Evolutionary conservation across 2,888 invertebrate species (phyloP).

Genomic region (Dioctria rufipes): DNA sequence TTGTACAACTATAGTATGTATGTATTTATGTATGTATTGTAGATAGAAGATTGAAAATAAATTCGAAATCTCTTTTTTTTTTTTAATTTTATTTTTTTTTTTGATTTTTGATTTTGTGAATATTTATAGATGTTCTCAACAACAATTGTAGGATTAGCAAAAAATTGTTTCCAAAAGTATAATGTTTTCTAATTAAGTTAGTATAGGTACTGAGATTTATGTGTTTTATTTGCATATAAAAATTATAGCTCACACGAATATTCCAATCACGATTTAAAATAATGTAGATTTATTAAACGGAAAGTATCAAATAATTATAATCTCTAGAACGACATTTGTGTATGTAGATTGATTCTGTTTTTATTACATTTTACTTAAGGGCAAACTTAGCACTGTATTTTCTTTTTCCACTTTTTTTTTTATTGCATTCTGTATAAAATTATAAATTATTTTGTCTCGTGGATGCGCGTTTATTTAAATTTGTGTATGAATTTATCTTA

Average conservation of each 20-base stretch:
- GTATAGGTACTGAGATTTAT: neutral
- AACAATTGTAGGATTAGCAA: constrained; percentile 34
- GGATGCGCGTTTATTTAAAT: constrained; percentile 5
- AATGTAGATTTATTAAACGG: neutral
- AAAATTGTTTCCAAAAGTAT: constrained; percentile 18
- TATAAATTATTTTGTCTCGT: constrained; percentile 23
- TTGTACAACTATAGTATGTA: constrained; percentile 27
- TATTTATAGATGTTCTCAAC: neutral
- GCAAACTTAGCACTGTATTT: constrained; percentile 6
- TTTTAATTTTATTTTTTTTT: constrained; percentile 9
- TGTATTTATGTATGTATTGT: no score
- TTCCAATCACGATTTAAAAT: neutral
- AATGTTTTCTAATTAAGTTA: neutral
- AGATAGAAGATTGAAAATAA: constrained; percentile 37
- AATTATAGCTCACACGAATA: neutral
- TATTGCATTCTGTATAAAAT: constrained; percentile 22
- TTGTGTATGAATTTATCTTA: constrained; percentile 14
- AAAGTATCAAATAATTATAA: neutral
- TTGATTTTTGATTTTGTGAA: constrained; percentile 10
- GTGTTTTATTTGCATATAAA: no score
- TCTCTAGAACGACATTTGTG: neutral
- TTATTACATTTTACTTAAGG: neutral
- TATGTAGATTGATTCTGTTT: no score
- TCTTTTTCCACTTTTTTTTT: neutral
- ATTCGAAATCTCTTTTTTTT: constrained; percentile 36